These are phyloP conservation scores for Rhabdophis nuchalis DNA, from an alignment of 2,797 vertebrate genomes.

Conservation along the genomic window DNA sequence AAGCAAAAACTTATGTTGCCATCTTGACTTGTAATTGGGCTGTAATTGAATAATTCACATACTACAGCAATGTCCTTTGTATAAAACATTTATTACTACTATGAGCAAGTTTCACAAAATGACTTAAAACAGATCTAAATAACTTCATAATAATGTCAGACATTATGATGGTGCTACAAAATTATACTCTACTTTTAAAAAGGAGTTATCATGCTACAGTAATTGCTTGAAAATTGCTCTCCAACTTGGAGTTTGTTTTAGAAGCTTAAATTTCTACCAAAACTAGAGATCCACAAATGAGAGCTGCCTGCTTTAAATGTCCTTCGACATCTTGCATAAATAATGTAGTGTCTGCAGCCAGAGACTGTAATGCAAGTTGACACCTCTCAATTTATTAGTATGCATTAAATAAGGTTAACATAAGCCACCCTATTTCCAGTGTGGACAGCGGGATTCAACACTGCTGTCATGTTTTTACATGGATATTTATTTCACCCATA, in stretches of 20 bases:
- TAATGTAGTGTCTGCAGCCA: constrained; percentile 39
- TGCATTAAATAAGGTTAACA: constrained; percentile 42
- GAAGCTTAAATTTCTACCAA: constrained; percentile 46
- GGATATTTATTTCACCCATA: constrained; percentile 46
- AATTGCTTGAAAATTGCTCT: constrained; percentile 63
- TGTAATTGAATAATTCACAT: neutral
- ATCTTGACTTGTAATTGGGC: neutral
- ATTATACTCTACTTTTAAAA: constrained; percentile 63
- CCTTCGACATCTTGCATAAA: constrained; percentile 30
- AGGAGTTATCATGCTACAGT: constrained; percentile 51
- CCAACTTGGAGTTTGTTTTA: constrained; percentile 60
- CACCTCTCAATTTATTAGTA: constrained; percentile 17
- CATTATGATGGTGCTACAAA: constrained; percentile 72
- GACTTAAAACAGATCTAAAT: constrained; percentile 70
- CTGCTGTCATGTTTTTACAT: constrained; percentile 44
- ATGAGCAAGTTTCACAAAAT: constrained; percentile 70
- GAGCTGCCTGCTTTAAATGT: constrained; percentile 36
- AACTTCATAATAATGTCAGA: constrained; percentile 68
- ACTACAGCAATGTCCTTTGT: constrained; percentile 50
- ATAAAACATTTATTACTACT: constrained; percentile 74
- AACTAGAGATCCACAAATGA: constrained; percentile 29
- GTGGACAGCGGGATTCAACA: constrained; percentile 46
- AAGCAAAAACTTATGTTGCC: neutral
- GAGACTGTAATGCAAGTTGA: constrained; percentile 45
- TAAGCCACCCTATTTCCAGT: constrained; percentile 31